Percentiles rank a stretch among this genome's conserved stretches.
phyloP scores from a whole-genome alignment of 2,888 invertebrate species.

The Stenolophus ochropezus region DNA sequence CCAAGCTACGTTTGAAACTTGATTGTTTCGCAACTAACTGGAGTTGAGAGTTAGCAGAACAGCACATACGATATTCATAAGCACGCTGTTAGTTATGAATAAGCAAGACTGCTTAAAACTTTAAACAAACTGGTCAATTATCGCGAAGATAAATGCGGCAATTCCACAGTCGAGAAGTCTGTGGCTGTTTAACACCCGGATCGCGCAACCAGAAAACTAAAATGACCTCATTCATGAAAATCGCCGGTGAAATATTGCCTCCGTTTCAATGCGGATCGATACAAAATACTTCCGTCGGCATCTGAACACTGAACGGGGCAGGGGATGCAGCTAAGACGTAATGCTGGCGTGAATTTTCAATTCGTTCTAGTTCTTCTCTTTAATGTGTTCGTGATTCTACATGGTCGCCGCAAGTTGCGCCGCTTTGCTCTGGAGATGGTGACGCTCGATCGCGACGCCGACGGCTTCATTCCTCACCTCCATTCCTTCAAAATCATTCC shows the following conservation, averaged over 20 bases:
- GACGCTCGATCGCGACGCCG: not conserved
- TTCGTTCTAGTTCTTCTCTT: constrained; percentile 51
- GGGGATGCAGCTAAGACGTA: constrained; percentile 42
- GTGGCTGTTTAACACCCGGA: constrained; percentile 40
- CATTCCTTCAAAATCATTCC: too few relatives aligned
- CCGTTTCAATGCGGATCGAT: constrained; percentile 55
- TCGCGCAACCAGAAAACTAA: constrained; percentile 50
- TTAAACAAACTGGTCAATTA: constrained; percentile 39
- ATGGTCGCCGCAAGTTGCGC: constrained; percentile 7
- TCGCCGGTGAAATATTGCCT: constrained; percentile 51
- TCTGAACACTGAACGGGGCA: constrained; percentile 41
- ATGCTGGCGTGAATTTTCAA: constrained; percentile 56
- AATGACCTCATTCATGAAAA: constrained; percentile 56
- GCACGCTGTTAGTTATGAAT: constrained; percentile 29
- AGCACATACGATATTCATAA: constrained; percentile 23
- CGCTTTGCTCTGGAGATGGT: not conserved
- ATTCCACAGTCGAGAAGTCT: not conserved
- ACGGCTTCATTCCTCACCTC: too few relatives aligned
- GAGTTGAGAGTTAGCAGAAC: not conserved
- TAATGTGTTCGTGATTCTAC: constrained; percentile 52
- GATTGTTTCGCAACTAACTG: not conserved
- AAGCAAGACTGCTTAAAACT: constrained; percentile 35
- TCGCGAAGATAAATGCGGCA: constrained; percentile 38
- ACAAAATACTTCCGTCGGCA: constrained; percentile 55
- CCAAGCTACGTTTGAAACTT: not conserved